Percentiles rank a stretch among this genome's conserved stretches.
Evolutionary conservation across 2,797 vertebrate genomes (phyloP).

Genomic region (Malacoraja senta): DNA sequence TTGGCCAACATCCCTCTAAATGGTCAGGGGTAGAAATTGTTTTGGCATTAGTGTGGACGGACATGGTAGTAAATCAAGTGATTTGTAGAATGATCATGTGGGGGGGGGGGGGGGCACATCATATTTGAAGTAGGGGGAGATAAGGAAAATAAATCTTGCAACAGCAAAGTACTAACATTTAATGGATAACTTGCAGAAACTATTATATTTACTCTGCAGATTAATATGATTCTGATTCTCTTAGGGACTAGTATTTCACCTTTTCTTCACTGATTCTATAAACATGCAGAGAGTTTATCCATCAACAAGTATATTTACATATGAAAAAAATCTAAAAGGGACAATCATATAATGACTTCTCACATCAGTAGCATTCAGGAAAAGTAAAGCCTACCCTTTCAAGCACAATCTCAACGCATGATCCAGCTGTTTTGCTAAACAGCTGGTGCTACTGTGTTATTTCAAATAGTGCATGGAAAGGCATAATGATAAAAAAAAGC

Average conservation of each 20-base stretch:
- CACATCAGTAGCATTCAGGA: neutral
- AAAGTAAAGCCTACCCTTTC: neutral
- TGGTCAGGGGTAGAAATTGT: too few species aligned
- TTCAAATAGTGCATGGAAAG: neutral
- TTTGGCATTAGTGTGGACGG: too few species aligned
- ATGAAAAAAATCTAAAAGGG: too few species aligned
- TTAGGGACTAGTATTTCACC: neutral
- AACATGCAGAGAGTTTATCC: neutral
- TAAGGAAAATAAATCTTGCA: too few species aligned
- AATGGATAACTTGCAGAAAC: too few species aligned
- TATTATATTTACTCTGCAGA: neutral
- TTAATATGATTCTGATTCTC: neutral
- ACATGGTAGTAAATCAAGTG: too few species aligned
- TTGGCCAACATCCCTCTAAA: too few species aligned
- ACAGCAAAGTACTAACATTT: too few species aligned
- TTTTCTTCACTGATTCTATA: neutral
- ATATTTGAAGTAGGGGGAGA: too few species aligned
- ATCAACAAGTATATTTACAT: neutral
- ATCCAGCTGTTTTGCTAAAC: neutral
- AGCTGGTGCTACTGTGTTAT: neutral
- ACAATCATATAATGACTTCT: neutral
- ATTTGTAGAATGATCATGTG: too few species aligned
- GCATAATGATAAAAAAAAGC: neutral
- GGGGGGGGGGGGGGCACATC: too few species aligned
- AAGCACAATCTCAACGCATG: neutral